A percentile compares a stretch with the other conserved stretches of the same genome.
phyloP scores from a whole-genome alignment of 2,888 invertebrate genomes.

The Tetranychus piercei region DNA sequence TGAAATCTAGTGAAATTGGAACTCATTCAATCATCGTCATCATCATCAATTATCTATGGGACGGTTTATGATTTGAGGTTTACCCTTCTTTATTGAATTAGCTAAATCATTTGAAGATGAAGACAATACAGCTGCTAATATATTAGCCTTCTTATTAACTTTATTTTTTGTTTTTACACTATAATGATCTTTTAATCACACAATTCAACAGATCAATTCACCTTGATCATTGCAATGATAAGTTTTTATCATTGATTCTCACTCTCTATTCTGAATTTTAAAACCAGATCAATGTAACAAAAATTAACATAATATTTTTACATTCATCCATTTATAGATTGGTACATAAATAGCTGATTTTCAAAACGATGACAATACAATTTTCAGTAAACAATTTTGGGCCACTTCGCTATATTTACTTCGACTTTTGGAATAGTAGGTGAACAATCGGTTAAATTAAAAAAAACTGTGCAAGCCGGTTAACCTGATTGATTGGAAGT shows the following conservation, averaged over 20 bases:
- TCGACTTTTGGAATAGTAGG: not conserved
- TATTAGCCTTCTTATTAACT: too few species aligned
- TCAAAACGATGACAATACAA: not conserved
- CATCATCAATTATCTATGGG: not conserved
- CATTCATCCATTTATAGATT: not conserved
- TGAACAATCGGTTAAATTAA: not conserved
- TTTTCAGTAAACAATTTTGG: not conserved
- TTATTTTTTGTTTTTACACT: not conserved
- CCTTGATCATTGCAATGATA: not conserved
- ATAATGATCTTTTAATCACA: not conserved
- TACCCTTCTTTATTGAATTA: not conserved
- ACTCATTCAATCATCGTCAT: not conserved
- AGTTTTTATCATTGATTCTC: not conserved
- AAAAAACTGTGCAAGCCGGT: not conserved
- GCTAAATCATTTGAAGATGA: too few species aligned
- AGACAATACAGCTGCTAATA: too few species aligned
- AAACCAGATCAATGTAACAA: not conserved
- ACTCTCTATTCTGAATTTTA: not conserved
- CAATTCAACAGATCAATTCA: not conserved
- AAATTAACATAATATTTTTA: not conserved
- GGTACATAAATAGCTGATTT: not conserved
- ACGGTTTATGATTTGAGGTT: not conserved
- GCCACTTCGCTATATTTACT: not conserved
- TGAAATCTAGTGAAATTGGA: not conserved
- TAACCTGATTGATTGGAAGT: not conserved